Base-by-base conservation (phyloP, 2,888 invertebrate genomes). In the Drosophila koepferae region DNA sequence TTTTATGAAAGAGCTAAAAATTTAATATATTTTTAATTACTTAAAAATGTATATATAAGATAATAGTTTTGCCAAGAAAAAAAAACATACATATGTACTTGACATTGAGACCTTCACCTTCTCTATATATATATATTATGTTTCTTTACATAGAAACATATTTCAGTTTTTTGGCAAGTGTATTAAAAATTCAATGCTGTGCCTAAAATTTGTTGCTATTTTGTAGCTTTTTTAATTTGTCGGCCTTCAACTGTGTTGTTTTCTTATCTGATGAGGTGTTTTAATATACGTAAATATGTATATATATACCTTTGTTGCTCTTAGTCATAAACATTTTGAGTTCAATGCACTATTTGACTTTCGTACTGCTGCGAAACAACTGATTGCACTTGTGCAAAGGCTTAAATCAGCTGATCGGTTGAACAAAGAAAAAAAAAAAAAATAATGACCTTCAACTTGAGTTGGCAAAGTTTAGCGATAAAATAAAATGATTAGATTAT, bases 321-420 rank as follows among this genome's bases (percentile, higher is more conserved):
- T 51, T 75, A 73, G 74, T 82, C 86, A 81, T 76, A 84, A 74
- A 74, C 41, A 55, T 3, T 36, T 40, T 28, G 61, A 70, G 89
- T 87, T 86, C 85, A 86, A 71, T 87, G 89, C 84, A 81, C 89
- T 55, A 20, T 60, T 60, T 20, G 72, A 65, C 76, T 64, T 72
- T 72, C 48, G 72, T 34, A 63, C 28, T 63, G 40, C 46, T 46
- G n/a, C 59, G 48, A 46, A 40, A 14, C 14, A 28, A 44, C 14
- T 58, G 36, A 56, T 63, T 81, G 75, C 83, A 88, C 68, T 71
- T 74, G 77, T 63, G 59, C 74, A 69, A 67, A 86, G 66, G 72
- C 66, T 55, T 70, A 16, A 23, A 77, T 66, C 82, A 79, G 79
- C 65, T 79, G 82, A 77, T 67, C 82, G 66, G 79, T 60, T 58